Evolutionary conservation across 2,888 invertebrate genomes (phyloP), one percentile per base, ranked within the genome.

Genomic region (Eudemis profundana): DNA sequence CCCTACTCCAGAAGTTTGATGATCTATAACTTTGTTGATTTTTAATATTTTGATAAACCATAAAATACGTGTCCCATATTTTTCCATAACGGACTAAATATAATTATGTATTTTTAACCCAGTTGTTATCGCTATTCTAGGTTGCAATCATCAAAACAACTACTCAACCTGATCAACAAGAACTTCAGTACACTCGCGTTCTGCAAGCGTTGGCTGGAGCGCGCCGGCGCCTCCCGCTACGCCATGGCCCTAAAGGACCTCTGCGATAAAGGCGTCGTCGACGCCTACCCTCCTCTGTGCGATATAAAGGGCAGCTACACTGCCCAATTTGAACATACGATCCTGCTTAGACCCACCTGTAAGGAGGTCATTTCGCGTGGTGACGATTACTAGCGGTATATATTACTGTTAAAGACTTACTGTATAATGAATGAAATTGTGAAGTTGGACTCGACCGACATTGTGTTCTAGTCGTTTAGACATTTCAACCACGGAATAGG

Each of bases 251-350:
- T 99, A 49, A 99, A 99, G 89, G 99, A 99, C 93, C 93, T 99
- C 62, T 98, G 98, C 89, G 99, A 99, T 86, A 98, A 98, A 84
- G 97, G 97, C 54, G 97, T 99, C 27, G 97, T 99, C n/a, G 98
- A 98, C 81, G 96, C 99, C 0, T 99, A 99, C 90, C 99, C 99
- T 17, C 99, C 99, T 7, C 94, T 99, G 60, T 99, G 99, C 83
- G 99, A 99, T 91, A 94, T 97, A 70, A 98, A 97, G 86, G 99
- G 99, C 64, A 98, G 97, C 85, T 99, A 99, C 90, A 99, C 99
- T 0, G 99, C 99, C 47, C 99, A 99, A 92, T 99, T 97, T 84
- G 99, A 99, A 85, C 99, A 99, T 89, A 99, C 99, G 3, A 96
- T 99, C 78, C 95, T 99, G 74, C 93, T 99, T 70, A 94, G 99